These are phyloP conservation scores for Siderastrea radians DNA, from an alignment of 92 coral and sea anemone genomes.

Conservation along the genomic window DNA sequence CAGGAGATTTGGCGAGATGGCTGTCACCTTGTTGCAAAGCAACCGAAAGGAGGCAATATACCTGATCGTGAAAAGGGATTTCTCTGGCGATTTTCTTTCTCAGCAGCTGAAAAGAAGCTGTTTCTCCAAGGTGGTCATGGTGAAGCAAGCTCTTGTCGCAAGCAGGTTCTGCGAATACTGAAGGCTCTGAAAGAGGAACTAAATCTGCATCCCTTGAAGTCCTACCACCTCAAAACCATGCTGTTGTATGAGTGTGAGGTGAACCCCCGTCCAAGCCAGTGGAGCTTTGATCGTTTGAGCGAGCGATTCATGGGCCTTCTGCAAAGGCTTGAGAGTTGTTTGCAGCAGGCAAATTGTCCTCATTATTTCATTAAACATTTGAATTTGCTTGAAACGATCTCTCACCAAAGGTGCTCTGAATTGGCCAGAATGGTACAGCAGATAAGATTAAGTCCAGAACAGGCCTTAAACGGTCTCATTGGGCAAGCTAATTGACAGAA, in stretches of 20 bases:
- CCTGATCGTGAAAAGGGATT: conserved; percentile 31
- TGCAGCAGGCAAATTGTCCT: conserved; percentile 51
- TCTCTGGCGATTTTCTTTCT: conserved; percentile 81
- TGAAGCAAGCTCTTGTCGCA: conserved; percentile 62
- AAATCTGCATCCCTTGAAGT: conserved; percentile 54
- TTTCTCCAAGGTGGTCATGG: conserved; percentile 50
- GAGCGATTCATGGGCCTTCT: conserved; percentile 61
- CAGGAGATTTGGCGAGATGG: conserved; percentile 50
- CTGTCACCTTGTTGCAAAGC: conserved; percentile 86
- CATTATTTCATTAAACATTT: conserved; percentile 78
- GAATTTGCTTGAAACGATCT: conserved; percentile 65
- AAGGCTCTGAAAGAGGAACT: conserved; percentile 66
- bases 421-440: conserved; percentile 16
- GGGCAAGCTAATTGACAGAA: not conserved
- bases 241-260: conserved; percentile 76
- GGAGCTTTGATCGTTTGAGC: conserved; percentile 42
- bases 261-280: conserved; percentile 44
- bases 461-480: not conserved
- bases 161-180: conserved; percentile 70
- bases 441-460: conserved; percentile 13
- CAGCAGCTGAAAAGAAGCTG: conserved; percentile 75
- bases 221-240: conserved; percentile 83
- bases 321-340: conserved; percentile 50
- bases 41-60: conserved; percentile 36
- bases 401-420: conserved; percentile 1